Conservation (phyloP, 2,888 invertebrate species). For the Cryptops parisi region DNA sequence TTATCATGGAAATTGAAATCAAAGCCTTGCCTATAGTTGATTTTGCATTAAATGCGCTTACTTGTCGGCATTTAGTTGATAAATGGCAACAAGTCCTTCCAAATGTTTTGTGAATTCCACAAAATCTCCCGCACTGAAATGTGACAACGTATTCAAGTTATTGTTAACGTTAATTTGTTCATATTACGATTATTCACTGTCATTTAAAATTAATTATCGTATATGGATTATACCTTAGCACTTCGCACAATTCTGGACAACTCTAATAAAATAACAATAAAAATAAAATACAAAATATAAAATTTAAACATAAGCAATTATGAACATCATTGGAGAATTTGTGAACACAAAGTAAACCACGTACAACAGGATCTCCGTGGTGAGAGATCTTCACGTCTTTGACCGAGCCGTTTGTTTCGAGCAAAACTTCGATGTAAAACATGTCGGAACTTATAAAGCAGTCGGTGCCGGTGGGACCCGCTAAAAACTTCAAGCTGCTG, state of each 20-base stretch:
- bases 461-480: slow-evolving; percentile 62
- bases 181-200: no score
- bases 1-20: no score
- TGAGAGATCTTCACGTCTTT: slow-evolving; percentile 86
- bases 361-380: slow-evolving; percentile 52
- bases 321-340: no score
- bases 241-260: slow-evolving; percentile 69
- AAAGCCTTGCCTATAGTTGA: no score
- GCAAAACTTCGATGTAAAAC: slow-evolving; percentile 84
- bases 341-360: no score
- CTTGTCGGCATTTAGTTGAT: slow-evolving; percentile 86
- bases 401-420: slow-evolving; percentile 67
- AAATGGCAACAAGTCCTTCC: slow-evolving; percentile 79
- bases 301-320: slow-evolving; percentile 3
- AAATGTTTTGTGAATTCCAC: slow-evolving; percentile 81
- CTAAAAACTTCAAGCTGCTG: slow-evolving; percentile 66
- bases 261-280: slow-evolving; percentile 47
- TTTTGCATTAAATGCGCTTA: no score
- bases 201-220: slow-evolving; percentile 35
- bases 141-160: no score
- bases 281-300: slow-evolving; percentile 10
- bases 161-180: no score
- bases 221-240: slow-evolving; percentile 27
- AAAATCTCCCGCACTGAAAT: slow-evolving; percentile 70
- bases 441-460: slow-evolving; percentile 89